Evolutionary conservation across 2,888 invertebrate species (phyloP), one percentile per base, ranked within the genome.

Genomic region (Mythimna lalbum): DNA sequence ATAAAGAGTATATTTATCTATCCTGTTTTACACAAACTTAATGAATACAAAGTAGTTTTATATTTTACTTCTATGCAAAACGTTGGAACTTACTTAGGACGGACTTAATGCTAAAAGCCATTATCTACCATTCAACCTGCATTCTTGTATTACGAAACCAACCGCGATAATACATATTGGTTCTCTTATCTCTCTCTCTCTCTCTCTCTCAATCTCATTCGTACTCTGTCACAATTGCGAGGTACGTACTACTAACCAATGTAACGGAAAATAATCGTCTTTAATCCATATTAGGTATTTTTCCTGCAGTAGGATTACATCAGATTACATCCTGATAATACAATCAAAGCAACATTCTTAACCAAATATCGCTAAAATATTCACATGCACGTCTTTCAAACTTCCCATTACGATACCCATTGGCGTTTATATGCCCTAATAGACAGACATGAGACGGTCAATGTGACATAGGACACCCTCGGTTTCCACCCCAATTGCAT

Each of bases 391-490:
- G 88, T 88, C 88, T 80, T 78, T 91, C 81, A 71, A 76, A 74
- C 75, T 78, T 80, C 83, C 89, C 83, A 91, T 93, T 91, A 91
- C 87, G 78, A 88, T 89, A 88, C 90, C 89, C 88, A 93, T 92
- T 90, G 91, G 83, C 91, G 84, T 90, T 88, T 89, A 91, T 90
- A 86, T 89, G 78, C 89, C 91, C 87, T 92, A 93, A 93, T 92
- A 92, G 91, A 91, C 90, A 88, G 89, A 87, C 88, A 91, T 87
- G 90, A 90, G 90, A 90, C 90, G 92, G 91, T 89, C 91, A 90
- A 92, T 90, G 89, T 90, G 94, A 94, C 94, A 91, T 86, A 86
- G 78, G 87, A 91, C 90, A 91, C 92, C 92, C 92, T 84, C 82
- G 69, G 72, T 74, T 86, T 88, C 82, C 88, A 88, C 93, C 93